phyloP scores from a whole-genome alignment of 2,888 invertebrate species.

The Drosophila pegasa region DNA sequence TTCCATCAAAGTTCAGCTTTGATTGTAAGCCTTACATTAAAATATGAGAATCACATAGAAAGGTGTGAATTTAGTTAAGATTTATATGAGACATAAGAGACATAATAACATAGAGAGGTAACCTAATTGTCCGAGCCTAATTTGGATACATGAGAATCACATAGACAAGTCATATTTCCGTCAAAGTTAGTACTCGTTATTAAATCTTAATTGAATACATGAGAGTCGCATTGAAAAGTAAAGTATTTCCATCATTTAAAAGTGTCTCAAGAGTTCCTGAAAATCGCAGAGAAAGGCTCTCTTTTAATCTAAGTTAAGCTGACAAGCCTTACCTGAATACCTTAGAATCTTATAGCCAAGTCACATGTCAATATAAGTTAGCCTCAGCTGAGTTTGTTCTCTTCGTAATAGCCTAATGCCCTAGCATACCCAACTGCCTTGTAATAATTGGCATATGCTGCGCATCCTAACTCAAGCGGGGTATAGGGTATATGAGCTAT shows the following conservation, averaged over 20 bases:
- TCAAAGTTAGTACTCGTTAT: neutral
- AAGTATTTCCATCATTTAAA: too few species aligned
- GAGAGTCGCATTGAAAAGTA: too few species aligned
- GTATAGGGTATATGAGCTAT: constrained; percentile 49
- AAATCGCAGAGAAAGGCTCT: neutral
- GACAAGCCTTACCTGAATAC: too few species aligned
- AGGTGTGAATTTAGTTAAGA: neutral
- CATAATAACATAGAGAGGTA: too few species aligned
- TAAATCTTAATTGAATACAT: neutral
- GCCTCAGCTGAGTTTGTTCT: neutral
- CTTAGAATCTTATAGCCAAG: too few species aligned
- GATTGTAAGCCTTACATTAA: too few species aligned
- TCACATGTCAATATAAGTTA: neutral
- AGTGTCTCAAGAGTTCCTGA: too few species aligned
- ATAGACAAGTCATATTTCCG: neutral
- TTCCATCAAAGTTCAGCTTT: too few species aligned
- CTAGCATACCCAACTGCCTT: neutral
- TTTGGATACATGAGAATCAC: too few species aligned
- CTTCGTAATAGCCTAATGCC: neutral
- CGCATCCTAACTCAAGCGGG: neutral
- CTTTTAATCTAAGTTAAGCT: neutral
- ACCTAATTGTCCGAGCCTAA: too few species aligned
- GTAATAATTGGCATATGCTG: neutral
- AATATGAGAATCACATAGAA: too few species aligned
- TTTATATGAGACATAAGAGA: too few species aligned